phyloP scores from a whole-genome alignment of 2,797 vertebrate species.

The Jordanella pulchra region DNA sequence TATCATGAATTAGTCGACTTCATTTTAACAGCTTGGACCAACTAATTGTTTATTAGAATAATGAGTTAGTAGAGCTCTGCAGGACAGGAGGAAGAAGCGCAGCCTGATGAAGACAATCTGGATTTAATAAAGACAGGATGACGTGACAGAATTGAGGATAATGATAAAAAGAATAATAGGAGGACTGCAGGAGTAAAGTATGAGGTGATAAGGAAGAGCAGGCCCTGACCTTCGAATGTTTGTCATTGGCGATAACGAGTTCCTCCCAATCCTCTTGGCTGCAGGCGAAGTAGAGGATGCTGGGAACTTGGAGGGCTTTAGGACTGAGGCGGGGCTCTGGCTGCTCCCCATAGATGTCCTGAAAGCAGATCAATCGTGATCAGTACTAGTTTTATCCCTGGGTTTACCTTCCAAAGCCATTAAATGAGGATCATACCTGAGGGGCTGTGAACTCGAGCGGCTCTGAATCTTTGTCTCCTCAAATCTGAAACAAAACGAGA shows the following conservation, averaged over 20 bases:
- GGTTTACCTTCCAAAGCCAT: rapidly evolving
- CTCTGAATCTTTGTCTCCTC: slow-evolving; percentile 85
- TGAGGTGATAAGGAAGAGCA: neutral
- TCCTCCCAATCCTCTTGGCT: slow-evolving; percentile 85
- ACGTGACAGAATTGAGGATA: neutral
- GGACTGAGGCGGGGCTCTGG: slow-evolving; percentile 78
- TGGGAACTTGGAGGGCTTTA: slow-evolving; percentile 85
- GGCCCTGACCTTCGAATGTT: slow-evolving; percentile 85
- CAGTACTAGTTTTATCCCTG: neutral
- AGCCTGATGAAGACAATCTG: neutral
- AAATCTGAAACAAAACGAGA: slow-evolving; percentile 74
- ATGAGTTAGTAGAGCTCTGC: neutral
- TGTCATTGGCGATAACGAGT: slow-evolving; percentile 71
- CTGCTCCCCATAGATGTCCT: slow-evolving; percentile 78
- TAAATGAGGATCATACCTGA: slow-evolving; percentile 78
- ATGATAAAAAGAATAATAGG: neutral
- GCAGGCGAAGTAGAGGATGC: slow-evolving; percentile 79
- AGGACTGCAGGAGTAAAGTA: neutral
- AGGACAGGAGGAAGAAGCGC: neutral
- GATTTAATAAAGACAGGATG: neutral
- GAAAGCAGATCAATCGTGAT: neutral
- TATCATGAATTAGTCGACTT: too few species aligned
- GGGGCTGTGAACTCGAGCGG: slow-evolving; percentile 83
- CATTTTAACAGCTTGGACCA: too few species aligned
- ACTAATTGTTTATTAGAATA: too few species aligned